A percentile compares a stretch with the other conserved stretches of the same genome.
phyloP scores from a whole-genome alignment of 1,140 invertebrate genomes.

The Cyrtorhinus lividipennis region DNA sequence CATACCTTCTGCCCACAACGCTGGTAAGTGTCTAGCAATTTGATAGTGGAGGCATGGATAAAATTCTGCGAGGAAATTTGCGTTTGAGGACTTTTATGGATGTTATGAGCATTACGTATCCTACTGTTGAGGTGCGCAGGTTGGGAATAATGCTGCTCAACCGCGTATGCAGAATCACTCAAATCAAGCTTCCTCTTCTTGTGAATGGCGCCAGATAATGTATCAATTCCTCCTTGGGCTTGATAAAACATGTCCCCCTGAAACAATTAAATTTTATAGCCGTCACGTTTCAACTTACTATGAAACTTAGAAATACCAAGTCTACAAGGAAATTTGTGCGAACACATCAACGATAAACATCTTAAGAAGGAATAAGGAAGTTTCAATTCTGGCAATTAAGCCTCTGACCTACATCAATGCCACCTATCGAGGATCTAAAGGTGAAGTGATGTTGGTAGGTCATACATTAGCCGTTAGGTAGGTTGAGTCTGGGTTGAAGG shows the following conservation, averaged over 20 bases:
- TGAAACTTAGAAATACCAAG: too few relatives aligned
- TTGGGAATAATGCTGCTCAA: constrained; percentile 7
- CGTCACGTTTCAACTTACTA: too few relatives aligned
- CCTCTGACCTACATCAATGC: too few relatives aligned
- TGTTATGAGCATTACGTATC: constrained; percentile 17
- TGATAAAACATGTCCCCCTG: constrained; percentile 21
- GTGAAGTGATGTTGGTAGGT: too few relatives aligned
- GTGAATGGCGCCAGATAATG: constrained; percentile 23
- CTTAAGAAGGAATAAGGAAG: too few relatives aligned
- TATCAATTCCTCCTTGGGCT: constrained; percentile 20
- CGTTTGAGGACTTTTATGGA: constrained; percentile 33
- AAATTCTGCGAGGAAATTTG: constrained; percentile 36
- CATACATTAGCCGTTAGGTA: too few relatives aligned
- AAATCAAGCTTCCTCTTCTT: constrained; percentile 21
- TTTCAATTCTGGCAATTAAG: too few relatives aligned
- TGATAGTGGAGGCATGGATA: constrained; percentile 53
- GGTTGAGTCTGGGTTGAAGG: too few relatives aligned
- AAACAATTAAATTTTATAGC: not conserved
- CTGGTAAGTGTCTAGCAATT: constrained; percentile 54
- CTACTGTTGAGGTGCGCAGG: not conserved
- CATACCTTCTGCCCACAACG: constrained; percentile 50
- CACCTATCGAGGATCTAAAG: too few relatives aligned
- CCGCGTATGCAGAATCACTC: constrained; percentile 18
- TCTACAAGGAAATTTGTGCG: too few relatives aligned
- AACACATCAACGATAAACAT: too few relatives aligned